Evolutionary conservation across 53 echinoderm and acorn worm genomes (phyloP).

Genomic region (Actinopyga echinites): DNA sequence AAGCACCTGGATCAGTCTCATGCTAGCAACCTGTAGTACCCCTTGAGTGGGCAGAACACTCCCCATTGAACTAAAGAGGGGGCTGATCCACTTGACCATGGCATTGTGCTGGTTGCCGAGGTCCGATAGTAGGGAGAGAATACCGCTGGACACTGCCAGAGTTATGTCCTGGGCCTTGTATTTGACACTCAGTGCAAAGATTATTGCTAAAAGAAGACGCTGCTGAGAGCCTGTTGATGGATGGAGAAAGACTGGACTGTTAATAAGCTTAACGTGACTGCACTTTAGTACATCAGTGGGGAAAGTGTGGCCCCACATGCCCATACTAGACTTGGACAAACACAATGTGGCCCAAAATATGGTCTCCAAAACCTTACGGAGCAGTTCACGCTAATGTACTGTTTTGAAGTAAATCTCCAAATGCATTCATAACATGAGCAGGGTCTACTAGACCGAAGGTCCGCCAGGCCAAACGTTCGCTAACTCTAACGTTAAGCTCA

Average conservation of each 20-base stretch:
- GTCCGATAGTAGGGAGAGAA: constrained; percentile 76
- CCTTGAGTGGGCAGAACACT: constrained; percentile 72
- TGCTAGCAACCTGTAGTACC: constrained; percentile 89
- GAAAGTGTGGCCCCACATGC: too few species aligned
- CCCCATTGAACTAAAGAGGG: constrained; percentile 61
- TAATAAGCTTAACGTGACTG: not conserved
- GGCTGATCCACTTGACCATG: constrained; percentile 68
- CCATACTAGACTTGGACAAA: too few species aligned
- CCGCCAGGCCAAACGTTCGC: too few species aligned
- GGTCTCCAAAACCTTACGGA: too few species aligned
- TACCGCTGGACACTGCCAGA: constrained; percentile 85
- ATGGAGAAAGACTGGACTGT: not conserved
- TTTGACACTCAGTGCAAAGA: constrained; percentile 94
- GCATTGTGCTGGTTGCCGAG: constrained; percentile 78
- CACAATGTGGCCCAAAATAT: too few species aligned
- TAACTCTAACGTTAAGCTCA: too few species aligned
- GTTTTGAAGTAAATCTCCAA: too few species aligned
- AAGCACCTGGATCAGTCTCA: constrained; percentile 89
- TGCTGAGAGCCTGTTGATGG: constrained; percentile 75
- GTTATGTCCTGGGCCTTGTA: constrained; percentile 89
- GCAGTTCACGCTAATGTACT: too few species aligned
- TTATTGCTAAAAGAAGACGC: constrained; percentile 73
- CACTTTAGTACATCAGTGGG: not conserved
- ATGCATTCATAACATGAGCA: too few species aligned
- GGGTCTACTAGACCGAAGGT: too few species aligned